Evolutionary conservation across 2,797 vertebrate species (phyloP), one percentile per base, ranked within the genome.

Genomic region (Syngnathus acus): DNA sequence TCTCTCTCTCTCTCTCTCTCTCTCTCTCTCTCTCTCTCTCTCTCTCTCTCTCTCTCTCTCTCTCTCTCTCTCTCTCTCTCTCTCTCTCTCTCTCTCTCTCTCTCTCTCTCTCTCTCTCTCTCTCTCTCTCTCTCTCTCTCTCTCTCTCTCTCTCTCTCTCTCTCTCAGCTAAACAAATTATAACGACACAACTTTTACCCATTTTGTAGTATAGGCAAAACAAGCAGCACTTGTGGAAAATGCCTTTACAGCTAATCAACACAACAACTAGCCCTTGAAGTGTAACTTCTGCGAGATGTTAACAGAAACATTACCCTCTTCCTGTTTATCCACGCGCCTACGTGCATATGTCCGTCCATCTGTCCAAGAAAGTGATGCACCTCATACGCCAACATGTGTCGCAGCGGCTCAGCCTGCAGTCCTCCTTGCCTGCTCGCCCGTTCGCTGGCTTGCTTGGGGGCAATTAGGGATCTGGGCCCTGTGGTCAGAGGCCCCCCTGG

Each of bases 361-460:
- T 92, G 89, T 85, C 82, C 77, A 71, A 65, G 77, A 86, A 82
- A 82, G 85, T 82, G 81, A 82, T 84, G 88, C 79, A 82, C 67
- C 78, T 67, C 14, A 47, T 73, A 72, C 79, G 74, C 80, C 85
- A 91, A 87, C 92, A 92, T 93, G 90, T 91, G 90, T 77, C 84
- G 71, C 81, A 86, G 87, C 82, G 87, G 85, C 79, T 77, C 72
- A 63, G 75, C 70, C 72, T 65, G 74, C 48, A n/a, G 48, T 9
- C 21, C 21, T 68, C 70, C 57, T 19, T 50, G 76, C 71, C 76
- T 16, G 69, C 42, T 13, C 3, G 42, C 42, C 13, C 42, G 11
- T 4, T 43, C 42, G 77, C 78, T 74, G 62, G 79, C 72, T 74
- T 76, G 81, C 72, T 73, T 74, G 68, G 73, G 82, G 84, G 77